Conservation (phyloP, 2,797 vertebrate genomes). For the Anas georgica region DNA sequence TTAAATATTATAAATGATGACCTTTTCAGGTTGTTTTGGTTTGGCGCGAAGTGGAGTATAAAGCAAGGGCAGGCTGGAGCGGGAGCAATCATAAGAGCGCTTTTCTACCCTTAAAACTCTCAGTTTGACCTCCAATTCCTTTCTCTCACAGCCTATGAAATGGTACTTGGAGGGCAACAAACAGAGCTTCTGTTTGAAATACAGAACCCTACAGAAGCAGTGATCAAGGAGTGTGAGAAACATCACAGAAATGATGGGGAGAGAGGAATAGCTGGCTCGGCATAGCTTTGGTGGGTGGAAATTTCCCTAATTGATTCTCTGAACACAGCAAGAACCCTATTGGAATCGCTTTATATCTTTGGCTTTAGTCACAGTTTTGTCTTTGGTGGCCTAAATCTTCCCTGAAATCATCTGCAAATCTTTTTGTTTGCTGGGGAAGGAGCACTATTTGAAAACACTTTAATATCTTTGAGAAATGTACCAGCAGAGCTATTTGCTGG, state of each 20-base stretch:
- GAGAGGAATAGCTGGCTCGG: background rate
- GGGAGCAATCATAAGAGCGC: background rate
- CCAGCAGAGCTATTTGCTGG: background rate
- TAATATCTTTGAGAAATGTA: background rate
- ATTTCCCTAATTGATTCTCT: background rate
- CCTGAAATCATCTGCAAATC: background rate
- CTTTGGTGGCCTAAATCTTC: background rate
- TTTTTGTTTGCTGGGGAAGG: background rate
- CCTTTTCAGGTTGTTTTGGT: constrained; percentile 21
- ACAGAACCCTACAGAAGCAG: background rate
- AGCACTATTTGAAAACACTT: background rate
- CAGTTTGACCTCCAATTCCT: background rate
- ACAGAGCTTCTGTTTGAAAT: background rate
- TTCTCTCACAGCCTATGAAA: background rate
- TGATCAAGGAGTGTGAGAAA: background rate
- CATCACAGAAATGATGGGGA: background rate
- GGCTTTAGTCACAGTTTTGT: background rate
- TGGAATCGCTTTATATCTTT: background rate
- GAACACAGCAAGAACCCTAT: background rate
- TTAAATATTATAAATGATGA: background rate
- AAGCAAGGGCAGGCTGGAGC: background rate
- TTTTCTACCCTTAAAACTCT: background rate
- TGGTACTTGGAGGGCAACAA: background rate
- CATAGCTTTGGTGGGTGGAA: background rate
- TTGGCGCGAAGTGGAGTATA: background rate